A percentile compares a stretch with the other conserved stretches of the same genome.
These are phyloP conservation scores for Peucedramus taeniatus DNA, from an alignment of 2,113 vertebrate genomes.

Conservation along the genomic window DNA sequence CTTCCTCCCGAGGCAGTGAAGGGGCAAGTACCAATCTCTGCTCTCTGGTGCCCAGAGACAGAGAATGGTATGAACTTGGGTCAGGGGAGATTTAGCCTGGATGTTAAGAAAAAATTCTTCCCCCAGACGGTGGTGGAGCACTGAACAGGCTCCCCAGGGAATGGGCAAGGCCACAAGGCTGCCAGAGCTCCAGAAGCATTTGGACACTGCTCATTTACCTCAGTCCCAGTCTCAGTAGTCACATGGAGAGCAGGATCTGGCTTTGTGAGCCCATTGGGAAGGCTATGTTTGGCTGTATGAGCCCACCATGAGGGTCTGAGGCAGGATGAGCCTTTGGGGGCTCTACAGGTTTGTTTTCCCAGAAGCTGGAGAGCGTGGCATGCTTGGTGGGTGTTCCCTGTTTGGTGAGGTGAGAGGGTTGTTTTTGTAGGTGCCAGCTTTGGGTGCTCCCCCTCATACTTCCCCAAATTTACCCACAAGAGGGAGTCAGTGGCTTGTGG, in stretches of 20 bases:
- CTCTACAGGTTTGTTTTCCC: neutral
- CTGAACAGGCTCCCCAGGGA: neutral
- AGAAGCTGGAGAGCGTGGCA: accelerated
- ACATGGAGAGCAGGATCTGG: neutral
- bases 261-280: accelerated
- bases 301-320: neutral
- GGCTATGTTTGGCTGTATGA: accelerated
- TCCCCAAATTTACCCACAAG: neutral
- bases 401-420: accelerated
- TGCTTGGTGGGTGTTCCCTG: accelerated
- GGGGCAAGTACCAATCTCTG: neutral
- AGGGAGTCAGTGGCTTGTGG: neutral
- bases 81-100: neutral
- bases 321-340: neutral
- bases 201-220: neutral
- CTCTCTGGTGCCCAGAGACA: neutral
- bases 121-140: neutral
- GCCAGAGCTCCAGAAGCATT: neutral
- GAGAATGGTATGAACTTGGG: neutral
- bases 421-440: neutral
- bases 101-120: neutral
- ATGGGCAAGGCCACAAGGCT: accelerated
- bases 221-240: neutral
- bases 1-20: neutral
- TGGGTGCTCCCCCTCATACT: neutral